Evolutionary conservation across 2,888 invertebrate species (phyloP), one percentile per base, ranked within the genome.

Genomic region (Apantesis nais): DNA sequence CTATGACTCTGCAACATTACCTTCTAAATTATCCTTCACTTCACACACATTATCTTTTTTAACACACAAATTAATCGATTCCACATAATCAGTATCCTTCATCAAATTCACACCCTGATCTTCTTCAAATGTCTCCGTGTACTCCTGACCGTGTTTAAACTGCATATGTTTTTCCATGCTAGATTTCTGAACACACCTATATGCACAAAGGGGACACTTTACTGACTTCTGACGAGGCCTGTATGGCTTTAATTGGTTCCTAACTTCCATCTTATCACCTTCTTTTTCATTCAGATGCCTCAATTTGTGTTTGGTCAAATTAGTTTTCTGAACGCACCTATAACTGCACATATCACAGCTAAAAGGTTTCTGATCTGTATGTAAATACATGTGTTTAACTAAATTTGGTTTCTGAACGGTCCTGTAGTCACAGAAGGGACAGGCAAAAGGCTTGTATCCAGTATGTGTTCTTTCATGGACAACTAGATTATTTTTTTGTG

Each of bases 401-500:
- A 95, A 82, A 73, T 95, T 95, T 0, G 95, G 95, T 83, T 95
- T 95, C 62, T 95, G 95, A 0, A 95, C 95, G 0, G 95, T 95
- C 11, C 94, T 76, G 19, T 95, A 95, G 1, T 95, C 95, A 58
- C 95, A 95, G 71, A 91, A 95, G 0, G 94, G 93, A 31, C 95
- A 95, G 0, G 93, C 95, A 39, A 95, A 95, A 0, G 95, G 95
- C 66, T 95, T 95, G 68, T 92, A 93, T 0, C 95, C 95, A 0
- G 95, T 95, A n/a, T 95, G 95, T 0, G 95, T 95, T 1, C 95
- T 76, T 74, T 95, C 95, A 66, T 95, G 95, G 0, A 95, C 95
- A 0, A 95, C 94, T 60, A 95, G 76, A 48, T 95, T 95, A 55
- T 95, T 95, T 55, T 95, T 95, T 67, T 95, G 95, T 0, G 95